Base-by-base conservation (phyloP, 2,888 invertebrate species). In the Epinotia demarniana region DNA sequence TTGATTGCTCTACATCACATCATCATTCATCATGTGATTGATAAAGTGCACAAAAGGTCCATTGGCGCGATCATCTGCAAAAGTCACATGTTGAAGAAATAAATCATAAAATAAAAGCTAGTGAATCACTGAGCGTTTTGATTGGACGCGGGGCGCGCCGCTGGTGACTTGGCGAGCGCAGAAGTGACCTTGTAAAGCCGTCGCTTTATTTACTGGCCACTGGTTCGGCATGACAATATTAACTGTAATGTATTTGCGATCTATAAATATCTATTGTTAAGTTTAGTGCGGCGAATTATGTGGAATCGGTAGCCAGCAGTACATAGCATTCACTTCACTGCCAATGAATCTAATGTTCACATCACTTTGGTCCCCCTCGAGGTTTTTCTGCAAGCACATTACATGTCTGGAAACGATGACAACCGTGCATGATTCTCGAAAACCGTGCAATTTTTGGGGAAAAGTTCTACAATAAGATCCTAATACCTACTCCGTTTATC, bases 1-100 rank as follows among this genome's bases (percentile, higher is more conserved):
- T 73, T 72, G 60, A 67, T 67, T 67, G 16, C 72, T 23, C 68
- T 43, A 39, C 69, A 69, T 69, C 5, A 46, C 58, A 60, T 69
- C 19, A 39, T 39, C 39, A 39, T 39, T 58, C 43, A 60, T 69
- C n/a, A 43, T 11, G 46, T 46, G 58, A 69, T 46, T 43, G 46
- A 60, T 60, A 60, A 58, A 58, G 43, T 43, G 43, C 68, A 69
- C 27, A 63, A 75, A 64, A 70, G 27, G 19, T 19, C 66, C 46
- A 71, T 72, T 67, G 60, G 61, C 43, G 71, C 58, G 70, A 53
- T 62, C 71, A 67, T 67, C 60, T 66, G 71, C 75, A 71, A 72
- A 67, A 75, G 72, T 75, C 72, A 67, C 72, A 75, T 75, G 67
- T 67, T 67, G 66, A 61, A 75, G 67, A 75, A 75, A 75, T 75